Evolutionary conservation across 1,140 invertebrate species (phyloP), one percentile per base, ranked within the genome.

Genomic region (Acromyrmex heyeri): DNA sequence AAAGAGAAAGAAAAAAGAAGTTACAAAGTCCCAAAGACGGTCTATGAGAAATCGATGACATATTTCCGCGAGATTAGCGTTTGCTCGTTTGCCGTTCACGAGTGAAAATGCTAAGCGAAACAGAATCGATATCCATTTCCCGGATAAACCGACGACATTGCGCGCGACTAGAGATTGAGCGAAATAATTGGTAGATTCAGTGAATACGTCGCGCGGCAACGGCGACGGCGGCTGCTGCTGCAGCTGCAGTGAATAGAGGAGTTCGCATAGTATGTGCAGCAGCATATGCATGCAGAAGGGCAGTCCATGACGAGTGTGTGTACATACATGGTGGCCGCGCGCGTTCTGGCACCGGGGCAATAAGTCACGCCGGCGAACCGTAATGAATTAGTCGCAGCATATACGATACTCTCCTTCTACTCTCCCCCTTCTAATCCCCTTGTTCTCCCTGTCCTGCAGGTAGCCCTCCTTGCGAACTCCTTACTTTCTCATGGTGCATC

Each of bases 111-210:
- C 34, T n/a, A 38, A 75, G 57, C 55, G 14, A 61, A 48, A 30
- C 18, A 24, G 16, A 69, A 61, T 50, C 79, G 72, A 83, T 3
- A 14, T n/a, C 65, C 24, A 59, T 73, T 50, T 50, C 10, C 64
- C 30, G 53, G 38, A 73, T 75, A 62, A 83, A 27, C 55, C 55
- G 53, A 61, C 55, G 69, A 83, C 69, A 73, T 75, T 38, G 79
- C 78, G 53, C 67, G 79, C 44, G 64, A 55, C 55, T 86, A 72
- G 82, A 86, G 87, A 82, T 89, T 53, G 76, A 77, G 69, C 85
- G 69, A 90, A 87, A 89, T 89, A 91, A 90, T 90, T 90, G 87
- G 81, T 88, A 86, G 85, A 88, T 87, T 87, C 82, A 87, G 64
- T 27, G 72, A 86, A 88, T 89, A 85, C 88, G 79, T 69, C 69